Evolutionary conservation across 2,888 invertebrate species (phyloP).

Genomic region (Andrena praecox): DNA sequence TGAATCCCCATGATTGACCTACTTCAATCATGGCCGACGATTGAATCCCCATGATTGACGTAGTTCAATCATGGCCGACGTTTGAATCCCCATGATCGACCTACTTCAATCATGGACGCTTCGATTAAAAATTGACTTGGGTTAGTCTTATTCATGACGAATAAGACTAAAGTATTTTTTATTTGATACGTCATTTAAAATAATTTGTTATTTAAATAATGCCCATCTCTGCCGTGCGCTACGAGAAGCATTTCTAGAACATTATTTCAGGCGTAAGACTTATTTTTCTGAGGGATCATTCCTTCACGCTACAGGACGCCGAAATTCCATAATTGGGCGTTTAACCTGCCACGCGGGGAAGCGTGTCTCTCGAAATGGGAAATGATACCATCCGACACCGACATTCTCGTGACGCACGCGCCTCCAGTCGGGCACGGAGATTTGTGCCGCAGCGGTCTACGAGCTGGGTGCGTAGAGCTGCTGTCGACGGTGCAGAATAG

Average conservation of each 20-base stretch:
- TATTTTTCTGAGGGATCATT: constrained; percentile 38
- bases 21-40: too few species aligned
- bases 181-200: too few species aligned
- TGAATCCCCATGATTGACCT: too few species aligned
- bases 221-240: not conserved
- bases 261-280: constrained; percentile 46
- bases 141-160: too few species aligned
- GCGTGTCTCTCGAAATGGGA: constrained; percentile 93
- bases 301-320: constrained; percentile 88
- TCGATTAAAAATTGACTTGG: too few species aligned
- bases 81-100: too few species aligned
- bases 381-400: constrained; percentile 90
- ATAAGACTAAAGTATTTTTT: too few species aligned
- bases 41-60: too few species aligned
- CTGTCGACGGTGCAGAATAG: constrained; percentile 91
- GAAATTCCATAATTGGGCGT: constrained; percentile 93
- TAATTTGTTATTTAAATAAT: too few species aligned
- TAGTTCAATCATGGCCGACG: too few species aligned
- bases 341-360: constrained; percentile 91
- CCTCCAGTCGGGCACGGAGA: constrained; percentile 95
- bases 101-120: too few species aligned
- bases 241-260: constrained; percentile 42
- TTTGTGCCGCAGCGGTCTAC: constrained; percentile 89
- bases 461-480: constrained; percentile 94
- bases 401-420: constrained; percentile 93